phyloP scores from a whole-genome alignment of 2,888 invertebrate species.

The Diplazon laetatorius region DNA sequence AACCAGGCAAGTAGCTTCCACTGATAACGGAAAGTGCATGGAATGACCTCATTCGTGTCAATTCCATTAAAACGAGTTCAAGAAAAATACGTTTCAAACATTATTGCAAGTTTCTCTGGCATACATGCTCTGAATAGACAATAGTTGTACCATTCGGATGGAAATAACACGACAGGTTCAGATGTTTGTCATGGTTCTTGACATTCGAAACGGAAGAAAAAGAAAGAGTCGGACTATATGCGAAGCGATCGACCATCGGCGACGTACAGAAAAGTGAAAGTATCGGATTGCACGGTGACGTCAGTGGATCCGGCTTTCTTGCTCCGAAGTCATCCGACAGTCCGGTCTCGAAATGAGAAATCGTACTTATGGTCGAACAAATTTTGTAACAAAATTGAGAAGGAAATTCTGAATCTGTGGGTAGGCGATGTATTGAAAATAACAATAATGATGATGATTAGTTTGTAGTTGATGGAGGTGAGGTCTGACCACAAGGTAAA shows the following conservation, averaged over 20 bases:
- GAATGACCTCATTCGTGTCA: too few species aligned
- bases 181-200: slow-evolving; percentile 20
- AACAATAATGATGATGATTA: not conserved
- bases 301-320: slow-evolving; percentile 76
- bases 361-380: not conserved
- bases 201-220: slow-evolving; percentile 17
- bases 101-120: too few species aligned
- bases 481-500: not conserved
- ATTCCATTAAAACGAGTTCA: too few species aligned
- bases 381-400: not conserved
- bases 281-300: slow-evolving; percentile 69
- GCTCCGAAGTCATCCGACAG: slow-evolving; percentile 64
- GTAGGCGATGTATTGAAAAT: not conserved
- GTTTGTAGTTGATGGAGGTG: not conserved
- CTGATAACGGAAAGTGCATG: too few species aligned
- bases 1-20: too few species aligned
- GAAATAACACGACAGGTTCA: slow-evolving; percentile 11
- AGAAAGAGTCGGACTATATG: slow-evolving; percentile 29
- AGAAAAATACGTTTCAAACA: too few species aligned
- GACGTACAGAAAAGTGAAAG: slow-evolving; percentile 72
- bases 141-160: slow-evolving; percentile 1
- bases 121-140: not conserved
- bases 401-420: not conserved
- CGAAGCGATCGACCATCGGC: slow-evolving; percentile 21
- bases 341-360: slow-evolving; percentile 29